phyloP scores from a whole-genome alignment of 2,797 vertebrate genomes.

The Mus spretus region DNA sequence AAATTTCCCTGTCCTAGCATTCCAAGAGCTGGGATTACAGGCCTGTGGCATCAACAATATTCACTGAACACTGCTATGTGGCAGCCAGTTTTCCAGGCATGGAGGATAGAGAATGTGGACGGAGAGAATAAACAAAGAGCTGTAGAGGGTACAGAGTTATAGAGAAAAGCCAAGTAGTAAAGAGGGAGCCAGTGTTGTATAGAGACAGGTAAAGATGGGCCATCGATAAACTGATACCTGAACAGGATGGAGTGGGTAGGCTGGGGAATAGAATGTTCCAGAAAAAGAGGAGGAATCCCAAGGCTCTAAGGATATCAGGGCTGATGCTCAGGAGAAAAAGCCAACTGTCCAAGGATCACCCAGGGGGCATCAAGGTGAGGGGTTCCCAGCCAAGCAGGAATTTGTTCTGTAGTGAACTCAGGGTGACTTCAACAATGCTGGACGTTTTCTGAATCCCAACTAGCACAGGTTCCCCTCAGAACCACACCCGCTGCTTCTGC shows the following conservation, averaged over 20 bases:
- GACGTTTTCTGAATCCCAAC: neutral
- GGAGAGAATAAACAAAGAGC: too few relatives aligned
- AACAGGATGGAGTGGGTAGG: neutral
- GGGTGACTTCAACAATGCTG: neutral
- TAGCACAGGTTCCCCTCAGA: neutral
- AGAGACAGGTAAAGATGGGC: neutral
- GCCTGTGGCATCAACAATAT: neutral
- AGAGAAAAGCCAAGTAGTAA: neutral
- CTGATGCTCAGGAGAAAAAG: accelerated
- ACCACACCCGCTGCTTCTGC: accelerated
- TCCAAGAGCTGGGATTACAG: neutral
- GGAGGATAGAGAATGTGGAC: neutral
- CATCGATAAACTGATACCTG: too few relatives aligned
- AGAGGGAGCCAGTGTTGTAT: neutral
- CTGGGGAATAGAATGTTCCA: accelerated
- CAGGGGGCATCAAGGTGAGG: neutral
- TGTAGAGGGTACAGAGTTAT: neutral
- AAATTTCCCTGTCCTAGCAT: neutral
- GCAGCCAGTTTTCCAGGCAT: neutral
- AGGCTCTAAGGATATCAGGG: accelerated
- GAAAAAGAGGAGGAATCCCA: neutral
- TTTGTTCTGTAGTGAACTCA: neutral
- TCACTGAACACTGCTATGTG: neutral
- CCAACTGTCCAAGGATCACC: accelerated
- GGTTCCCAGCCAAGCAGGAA: too few relatives aligned